phyloP scores from a whole-genome alignment of 1,140 invertebrate genomes.

The Pteromalus puparum region DNA sequence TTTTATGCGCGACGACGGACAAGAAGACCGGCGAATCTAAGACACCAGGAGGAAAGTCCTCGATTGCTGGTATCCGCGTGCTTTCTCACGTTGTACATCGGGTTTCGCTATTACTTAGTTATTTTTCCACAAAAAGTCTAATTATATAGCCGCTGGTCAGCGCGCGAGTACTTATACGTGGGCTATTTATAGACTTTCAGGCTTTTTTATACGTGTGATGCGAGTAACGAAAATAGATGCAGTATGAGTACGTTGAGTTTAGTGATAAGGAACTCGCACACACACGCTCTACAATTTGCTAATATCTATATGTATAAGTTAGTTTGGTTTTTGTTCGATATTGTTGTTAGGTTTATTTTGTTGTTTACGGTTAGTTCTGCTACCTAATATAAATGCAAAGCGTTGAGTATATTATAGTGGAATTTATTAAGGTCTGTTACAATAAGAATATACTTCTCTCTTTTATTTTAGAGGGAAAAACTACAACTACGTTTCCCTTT shows the following conservation, averaged over 20 bases:
- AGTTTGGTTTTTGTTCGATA: not conserved
- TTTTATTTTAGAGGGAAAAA: too few relatives aligned
- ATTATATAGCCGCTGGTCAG: not conserved
- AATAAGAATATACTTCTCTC: too few relatives aligned
- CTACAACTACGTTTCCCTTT: too few relatives aligned
- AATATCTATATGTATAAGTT: not conserved
- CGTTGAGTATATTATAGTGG: too few relatives aligned
- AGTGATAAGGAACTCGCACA: not conserved
- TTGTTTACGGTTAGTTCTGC: not conserved
- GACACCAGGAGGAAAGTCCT: not conserved
- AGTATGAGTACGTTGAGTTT: not conserved
- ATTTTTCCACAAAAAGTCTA: not conserved
- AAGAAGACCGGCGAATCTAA: not conserved
- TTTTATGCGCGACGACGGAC: not conserved
- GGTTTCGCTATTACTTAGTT: not conserved
- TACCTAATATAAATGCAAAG: too few relatives aligned
- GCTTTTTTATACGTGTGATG: not conserved
- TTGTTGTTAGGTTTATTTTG: not conserved
- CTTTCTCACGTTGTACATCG: not conserved
- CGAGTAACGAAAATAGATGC: not conserved
- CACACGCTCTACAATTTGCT: not conserved
- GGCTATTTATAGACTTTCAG: conserved; percentile 5
- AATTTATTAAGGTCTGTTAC: too few relatives aligned
- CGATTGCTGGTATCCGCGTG: not conserved
- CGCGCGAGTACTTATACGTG: not conserved